These are phyloP conservation scores for Pangasius mekongensis DNA, from an alignment of 2,797 vertebrate genomes.

Conservation along the genomic window DNA sequence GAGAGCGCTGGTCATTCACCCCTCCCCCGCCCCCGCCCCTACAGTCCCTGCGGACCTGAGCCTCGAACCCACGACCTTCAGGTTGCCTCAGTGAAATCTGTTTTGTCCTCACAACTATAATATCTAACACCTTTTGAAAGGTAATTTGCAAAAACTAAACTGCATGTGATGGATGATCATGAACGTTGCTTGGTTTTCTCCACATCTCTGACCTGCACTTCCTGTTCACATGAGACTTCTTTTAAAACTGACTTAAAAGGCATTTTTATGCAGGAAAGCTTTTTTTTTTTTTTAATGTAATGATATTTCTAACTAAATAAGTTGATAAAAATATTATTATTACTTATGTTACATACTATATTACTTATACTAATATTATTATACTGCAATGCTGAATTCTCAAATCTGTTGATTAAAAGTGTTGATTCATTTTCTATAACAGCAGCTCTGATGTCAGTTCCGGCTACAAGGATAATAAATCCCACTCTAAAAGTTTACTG, in stretches of 20 bases:
- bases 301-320: not conserved
- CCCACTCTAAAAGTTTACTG: not conserved
- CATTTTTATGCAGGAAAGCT: not conserved
- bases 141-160: not conserved
- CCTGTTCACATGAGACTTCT: not conserved
- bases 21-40: no score
- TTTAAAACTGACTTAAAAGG: not conserved
- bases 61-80: no score
- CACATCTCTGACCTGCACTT: not conserved
- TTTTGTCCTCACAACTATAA: not conserved
- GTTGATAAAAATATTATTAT: not conserved
- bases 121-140: not conserved
- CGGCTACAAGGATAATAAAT: no score
- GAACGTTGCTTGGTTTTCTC: not conserved
- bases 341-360: not conserved
- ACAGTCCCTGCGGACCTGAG: no score
- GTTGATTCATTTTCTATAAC: not conserved
- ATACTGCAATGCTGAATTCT: not conserved
- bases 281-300: not conserved
- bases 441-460: no score
- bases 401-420: not conserved
- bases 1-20: no score
- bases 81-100: not conserved
- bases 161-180: not conserved
- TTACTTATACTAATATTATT: not conserved